These are phyloP conservation scores for Dynastes hyllus DNA, from an alignment of 2,888 invertebrate genomes.

Conservation along the genomic window DNA sequence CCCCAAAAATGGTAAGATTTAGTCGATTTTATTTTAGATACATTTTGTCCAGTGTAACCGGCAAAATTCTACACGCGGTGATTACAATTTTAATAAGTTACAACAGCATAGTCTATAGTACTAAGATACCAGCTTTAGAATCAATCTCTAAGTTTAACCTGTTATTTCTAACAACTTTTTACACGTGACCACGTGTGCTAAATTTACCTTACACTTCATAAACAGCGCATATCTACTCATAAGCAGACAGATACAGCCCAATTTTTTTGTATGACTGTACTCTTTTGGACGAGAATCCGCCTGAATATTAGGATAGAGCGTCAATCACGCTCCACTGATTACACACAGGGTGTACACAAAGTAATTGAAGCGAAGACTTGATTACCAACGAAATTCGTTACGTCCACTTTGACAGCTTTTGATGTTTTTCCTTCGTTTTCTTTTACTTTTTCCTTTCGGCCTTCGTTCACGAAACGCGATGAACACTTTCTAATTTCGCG, in stretches of 20 bases:
- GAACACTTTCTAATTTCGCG: slow-evolving; percentile 39
- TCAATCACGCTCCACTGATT: slow-evolving; percentile 41
- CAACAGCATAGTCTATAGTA: not conserved
- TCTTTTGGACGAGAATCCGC: slow-evolving; percentile 32
- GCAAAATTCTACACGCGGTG: no score
- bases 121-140: not conserved
- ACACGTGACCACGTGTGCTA: no score
- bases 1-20: no score
- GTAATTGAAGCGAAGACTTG: slow-evolving; percentile 49
- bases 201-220: no score
- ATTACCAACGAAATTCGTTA: slow-evolving; percentile 49
- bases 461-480: slow-evolving; percentile 29
- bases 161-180: no score
- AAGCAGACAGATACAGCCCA: not conserved
- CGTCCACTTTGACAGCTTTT: slow-evolving; percentile 52
- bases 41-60: no score
- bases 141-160: no score
- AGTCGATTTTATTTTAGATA: no score
- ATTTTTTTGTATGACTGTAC: slow-evolving; percentile 35
- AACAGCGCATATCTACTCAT: no score
- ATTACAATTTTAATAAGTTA: no score
- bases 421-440: slow-evolving; percentile 50
- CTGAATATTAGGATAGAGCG: slow-evolving; percentile 36
- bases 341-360: slow-evolving; percentile 48
- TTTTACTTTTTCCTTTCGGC: slow-evolving; percentile 43